These are phyloP conservation scores for Drosophila kohkoa DNA, from an alignment of 1,140 invertebrate species.

Conservation along the genomic window DNA sequence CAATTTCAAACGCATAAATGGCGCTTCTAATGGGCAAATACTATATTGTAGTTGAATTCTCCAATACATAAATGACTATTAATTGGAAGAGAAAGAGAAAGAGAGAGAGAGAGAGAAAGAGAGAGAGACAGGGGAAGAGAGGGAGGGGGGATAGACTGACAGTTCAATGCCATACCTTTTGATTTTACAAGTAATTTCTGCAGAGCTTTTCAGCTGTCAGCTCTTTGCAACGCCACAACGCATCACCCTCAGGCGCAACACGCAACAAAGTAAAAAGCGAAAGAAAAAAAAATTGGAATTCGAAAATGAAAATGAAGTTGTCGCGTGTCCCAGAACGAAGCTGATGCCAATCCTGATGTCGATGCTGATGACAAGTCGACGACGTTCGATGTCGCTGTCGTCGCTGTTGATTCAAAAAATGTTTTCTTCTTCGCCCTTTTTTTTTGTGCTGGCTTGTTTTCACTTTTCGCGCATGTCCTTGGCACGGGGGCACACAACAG, in stretches of 20 bases:
- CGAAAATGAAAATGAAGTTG: conserved; percentile 64
- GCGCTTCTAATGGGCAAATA: too few species aligned
- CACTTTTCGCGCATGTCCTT: conserved; percentile 48
- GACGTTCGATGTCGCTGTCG: conserved; percentile 34
- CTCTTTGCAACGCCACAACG: conserved; percentile 19
- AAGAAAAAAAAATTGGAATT: conserved; percentile 14
- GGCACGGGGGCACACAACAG: conserved; percentile 16
- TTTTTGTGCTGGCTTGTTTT: conserved; percentile 47
- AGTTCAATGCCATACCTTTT: conserved; percentile 58
- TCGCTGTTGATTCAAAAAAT: conserved; percentile 58
- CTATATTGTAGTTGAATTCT: neutral
- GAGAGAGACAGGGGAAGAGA: neutral
- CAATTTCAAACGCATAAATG: neutral
- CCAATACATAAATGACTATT: conserved; percentile 7
- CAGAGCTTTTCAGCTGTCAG: conserved; percentile 59
- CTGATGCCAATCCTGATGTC: conserved; percentile 7
- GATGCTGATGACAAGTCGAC: conserved; percentile 47
- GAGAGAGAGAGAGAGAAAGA: neutral
- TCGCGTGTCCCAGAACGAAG: conserved; percentile 52
- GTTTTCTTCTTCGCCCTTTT: conserved; percentile 31
- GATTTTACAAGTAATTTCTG: conserved; percentile 29
- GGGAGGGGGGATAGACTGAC: neutral
- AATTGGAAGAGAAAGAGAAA: neutral
- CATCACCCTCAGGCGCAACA: conserved; percentile 1
- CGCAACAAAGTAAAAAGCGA: conserved; percentile 11